A percentile compares a stretch with the other conserved stretches of the same genome.
Conservation (phyloP, 2,113 vertebrate genomes). For the Jacana jacana region DNA sequence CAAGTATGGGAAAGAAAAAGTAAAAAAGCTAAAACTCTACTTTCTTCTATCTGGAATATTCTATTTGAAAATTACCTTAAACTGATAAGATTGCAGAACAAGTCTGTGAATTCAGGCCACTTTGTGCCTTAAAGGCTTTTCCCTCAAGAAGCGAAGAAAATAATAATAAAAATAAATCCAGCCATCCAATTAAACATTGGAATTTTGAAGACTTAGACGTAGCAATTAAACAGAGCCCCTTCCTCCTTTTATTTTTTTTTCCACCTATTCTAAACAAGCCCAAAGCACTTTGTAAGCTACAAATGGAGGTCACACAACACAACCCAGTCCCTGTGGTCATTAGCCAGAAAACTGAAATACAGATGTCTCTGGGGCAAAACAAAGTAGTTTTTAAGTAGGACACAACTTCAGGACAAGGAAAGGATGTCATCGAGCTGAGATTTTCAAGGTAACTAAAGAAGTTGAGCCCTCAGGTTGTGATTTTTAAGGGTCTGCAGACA, state of each 20-base stretch:
- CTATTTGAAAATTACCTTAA: neutral
- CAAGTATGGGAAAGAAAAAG: neutral
- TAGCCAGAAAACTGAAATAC: slow-evolving; percentile 58
- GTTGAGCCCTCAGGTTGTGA: neutral
- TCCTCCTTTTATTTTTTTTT: neutral
- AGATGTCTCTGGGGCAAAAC: slow-evolving; percentile 48
- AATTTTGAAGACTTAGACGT: neutral
- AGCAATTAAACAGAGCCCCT: slow-evolving; percentile 12
- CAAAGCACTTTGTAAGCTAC: neutral
- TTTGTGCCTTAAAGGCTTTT: slow-evolving; percentile 11
- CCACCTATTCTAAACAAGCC: neutral
- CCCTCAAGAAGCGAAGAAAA: neutral
- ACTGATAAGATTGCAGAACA: accelerated
- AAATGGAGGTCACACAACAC: slow-evolving; percentile 24
- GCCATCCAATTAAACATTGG: neutral
- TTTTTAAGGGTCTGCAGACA: neutral
- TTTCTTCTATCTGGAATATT: neutral
- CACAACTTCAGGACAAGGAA: slow-evolving; percentile 42
- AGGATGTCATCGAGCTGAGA: neutral
- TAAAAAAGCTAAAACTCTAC: neutral
- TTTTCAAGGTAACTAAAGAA: slow-evolving; percentile 16
- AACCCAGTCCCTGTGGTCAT: slow-evolving; percentile 56
- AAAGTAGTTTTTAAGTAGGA: slow-evolving; percentile 56
- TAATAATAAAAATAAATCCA: neutral
- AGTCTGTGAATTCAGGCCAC: neutral